Percentiles rank a stretch among this genome's conserved stretches.
Evolutionary conservation across 53 echinoderm and acorn worm species (phyloP).

Genomic region (Stichopus horrens): DNA sequence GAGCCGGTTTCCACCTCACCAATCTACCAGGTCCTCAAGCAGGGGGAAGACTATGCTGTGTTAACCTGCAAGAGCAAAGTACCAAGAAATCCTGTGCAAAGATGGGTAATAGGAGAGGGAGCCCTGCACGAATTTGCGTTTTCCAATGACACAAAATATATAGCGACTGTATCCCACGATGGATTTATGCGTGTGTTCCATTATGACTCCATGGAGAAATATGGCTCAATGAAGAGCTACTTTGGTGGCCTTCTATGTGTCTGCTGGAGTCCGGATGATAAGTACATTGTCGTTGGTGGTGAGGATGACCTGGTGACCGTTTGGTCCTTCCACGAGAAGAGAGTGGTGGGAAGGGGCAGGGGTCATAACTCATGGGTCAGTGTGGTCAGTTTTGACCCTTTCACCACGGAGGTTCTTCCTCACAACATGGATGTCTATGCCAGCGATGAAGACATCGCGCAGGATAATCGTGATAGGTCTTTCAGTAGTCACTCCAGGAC

Average conservation of each 20-base stretch:
- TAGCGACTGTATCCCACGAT: conserved; percentile 93
- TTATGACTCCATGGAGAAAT: conserved; percentile 94
- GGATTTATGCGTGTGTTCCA: conserved; percentile 93
- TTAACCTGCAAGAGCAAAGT: conserved; percentile 97
- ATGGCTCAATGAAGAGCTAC: conserved; percentile 98
- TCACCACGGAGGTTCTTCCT: conserved; percentile 75
- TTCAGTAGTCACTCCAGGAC: conserved; percentile 91
- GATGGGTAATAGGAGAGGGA: conserved; percentile 95
- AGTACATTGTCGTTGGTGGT: conserved; percentile 89
- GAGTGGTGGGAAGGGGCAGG: conserved; percentile 82
- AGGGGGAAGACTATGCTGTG: conserved; percentile 93
- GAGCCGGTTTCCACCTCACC: conserved; percentile 84
- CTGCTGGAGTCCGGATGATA: conserved; percentile 97
- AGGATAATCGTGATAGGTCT: conserved; percentile 71
- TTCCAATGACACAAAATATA: conserved; percentile 80
- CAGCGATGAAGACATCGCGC: conserved; percentile 83
- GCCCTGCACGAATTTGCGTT: conserved; percentile 94
- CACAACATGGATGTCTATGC: conserved; percentile 77
- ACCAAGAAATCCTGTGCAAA: conserved; percentile 88
- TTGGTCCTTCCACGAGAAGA: conserved; percentile 86
- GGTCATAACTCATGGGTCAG: conserved; percentile 96
- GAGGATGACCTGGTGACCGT: conserved; percentile 95
- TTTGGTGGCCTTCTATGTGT: conserved; percentile 96
- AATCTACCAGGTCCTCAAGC: conserved; percentile 87
- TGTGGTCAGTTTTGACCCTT: conserved; percentile 91